Base-by-base conservation (phyloP, 2,888 invertebrate genomes). In the Cephus pygmeus region DNA sequence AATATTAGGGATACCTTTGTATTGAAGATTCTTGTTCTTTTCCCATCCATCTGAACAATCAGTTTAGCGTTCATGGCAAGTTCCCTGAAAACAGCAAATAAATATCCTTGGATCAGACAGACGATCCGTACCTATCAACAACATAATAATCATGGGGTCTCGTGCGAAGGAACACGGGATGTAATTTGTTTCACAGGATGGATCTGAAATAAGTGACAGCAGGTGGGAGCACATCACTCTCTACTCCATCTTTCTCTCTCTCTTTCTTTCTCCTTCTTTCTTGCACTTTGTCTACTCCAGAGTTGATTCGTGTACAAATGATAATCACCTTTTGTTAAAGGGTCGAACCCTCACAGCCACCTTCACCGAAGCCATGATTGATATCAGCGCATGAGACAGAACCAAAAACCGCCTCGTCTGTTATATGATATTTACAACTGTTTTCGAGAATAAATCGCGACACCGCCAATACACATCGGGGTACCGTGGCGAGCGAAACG, bases 341-440 rank as follows among this genome's bases (percentile, higher is more conserved):
- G 97, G 97, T 91, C 97, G 95, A 92, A 97, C 97, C 93, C 97
- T 94, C 87, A 97, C 97, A 89, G 97, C 97, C 91, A 97, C 97
- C 94, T 97, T 97, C 89, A 98, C 96, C 88, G 97, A 97, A 90
- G 97, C 97, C 97, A 97, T 97, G 85, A 84, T 74, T 23, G 23
- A 71, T 31, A 12, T 34, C 74, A 11, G 74, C 35, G 74, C 74
- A 71, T 71, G 31, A 34, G 71, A 31, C 31, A 31, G 71, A 30
- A 33, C 33, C 71, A 34, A 71, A 33, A 71, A 9, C 12, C 4
- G 23, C 33, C 33, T 23, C 56, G 23, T 56, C 23, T 9, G 23
- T 56, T 56, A 56, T 23, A 56, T 9, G 56, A 23, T 56, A 34
- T 31, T 71, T 71, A 71, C 34, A 71, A 71, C 71, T 31, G 33